A percentile compares a stretch with the other conserved stretches of the same genome.
phyloP scores from a whole-genome alignment of 1,140 invertebrate species.

The Chelonus insularis region DNA sequence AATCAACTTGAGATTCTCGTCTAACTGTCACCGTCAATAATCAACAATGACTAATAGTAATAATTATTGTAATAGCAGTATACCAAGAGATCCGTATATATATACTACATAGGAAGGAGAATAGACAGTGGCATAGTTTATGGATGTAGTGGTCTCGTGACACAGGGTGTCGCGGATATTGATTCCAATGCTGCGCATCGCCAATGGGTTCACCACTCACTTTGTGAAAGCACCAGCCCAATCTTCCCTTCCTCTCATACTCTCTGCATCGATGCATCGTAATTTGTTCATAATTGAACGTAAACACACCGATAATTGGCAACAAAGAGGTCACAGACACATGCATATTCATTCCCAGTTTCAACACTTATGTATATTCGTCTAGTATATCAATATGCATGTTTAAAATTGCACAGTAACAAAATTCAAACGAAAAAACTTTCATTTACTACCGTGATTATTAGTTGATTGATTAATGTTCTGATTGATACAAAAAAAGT shows the following conservation, averaged over 20 bases:
- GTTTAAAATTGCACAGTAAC: background rate
- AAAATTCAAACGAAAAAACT: background rate
- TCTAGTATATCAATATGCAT: slow-evolving; percentile 13
- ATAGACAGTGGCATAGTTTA: slow-evolving; percentile 8
- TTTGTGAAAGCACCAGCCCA: background rate
- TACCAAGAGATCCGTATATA: background rate
- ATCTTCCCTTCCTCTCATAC: background rate
- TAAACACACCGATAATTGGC: slow-evolving; percentile 37
- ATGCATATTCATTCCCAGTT: slow-evolving; percentile 20
- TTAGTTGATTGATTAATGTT: background rate
- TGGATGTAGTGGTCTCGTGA: slow-evolving; percentile 13
- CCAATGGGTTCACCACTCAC: background rate
- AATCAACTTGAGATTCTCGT: background rate
- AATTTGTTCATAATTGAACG: slow-evolving; percentile 39
- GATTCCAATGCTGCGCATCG: slow-evolving; percentile 25
- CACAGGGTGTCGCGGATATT: slow-evolving; percentile 24
- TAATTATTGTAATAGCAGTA: slow-evolving; percentile 11
- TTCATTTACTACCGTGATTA: background rate
- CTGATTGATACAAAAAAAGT: background rate
- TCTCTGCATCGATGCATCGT: slow-evolving; percentile 7
- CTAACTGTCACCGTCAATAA: slow-evolving; percentile 1
- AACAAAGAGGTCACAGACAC: slow-evolving; percentile 28
- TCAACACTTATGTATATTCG: slow-evolving; percentile 9
- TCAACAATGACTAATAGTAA: slow-evolving; percentile 9
- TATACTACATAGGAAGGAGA: background rate